Base-by-base conservation (phyloP, 2,797 vertebrate species). In the Sebastes diaconus region DNA sequence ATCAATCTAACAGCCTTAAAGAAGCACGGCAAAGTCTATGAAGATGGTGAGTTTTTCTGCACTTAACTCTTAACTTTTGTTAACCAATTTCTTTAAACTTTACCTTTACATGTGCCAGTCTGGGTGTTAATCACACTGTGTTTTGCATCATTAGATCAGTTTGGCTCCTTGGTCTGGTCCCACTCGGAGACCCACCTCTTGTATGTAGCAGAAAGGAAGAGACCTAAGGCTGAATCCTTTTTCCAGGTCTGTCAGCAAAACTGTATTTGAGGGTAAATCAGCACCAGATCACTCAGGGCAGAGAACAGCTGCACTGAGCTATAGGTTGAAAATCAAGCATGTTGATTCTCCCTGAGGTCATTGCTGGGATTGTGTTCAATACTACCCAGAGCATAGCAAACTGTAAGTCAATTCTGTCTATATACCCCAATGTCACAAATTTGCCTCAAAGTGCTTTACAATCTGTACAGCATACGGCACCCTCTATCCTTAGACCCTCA, bases 101-200 rank as follows among this genome's bases (percentile, higher is more conserved):
- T 78, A 6, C 4, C 1, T 13, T 59, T 34, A 14, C 8, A 10
- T 36, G 1, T 42, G 9, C 10, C 24, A 5, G 27, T 68, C 27
- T 3, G 46, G 4, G 18, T 68, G 9, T 71, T 71, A 76, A 75
- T 66, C 5, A 30, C 20, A 29, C 3, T 57, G 13, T 85, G 5
- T 80, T 84, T 81, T 87, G 2, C 24, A n/a, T 80, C 24, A 54
- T 6, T 83, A 99, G 99, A 98, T 54, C 97, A 97, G 85, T 99
- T 99, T 94, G 98, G 98, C 73, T 97, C 97, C 92, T 93, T 99
- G 92, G 97, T 97, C 75, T 99, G 99, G 99, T 99, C 99, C 1
- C 97, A 99, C 91, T 99, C 98, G 1, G 98, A 99, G 94, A 98
- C 98, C 24, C 99, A 99, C 84, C 96, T 99, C 67, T 88, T 99